Evolutionary conservation across 2,113 vertebrate genomes (phyloP).

Genomic region (Murina feae): DNA sequence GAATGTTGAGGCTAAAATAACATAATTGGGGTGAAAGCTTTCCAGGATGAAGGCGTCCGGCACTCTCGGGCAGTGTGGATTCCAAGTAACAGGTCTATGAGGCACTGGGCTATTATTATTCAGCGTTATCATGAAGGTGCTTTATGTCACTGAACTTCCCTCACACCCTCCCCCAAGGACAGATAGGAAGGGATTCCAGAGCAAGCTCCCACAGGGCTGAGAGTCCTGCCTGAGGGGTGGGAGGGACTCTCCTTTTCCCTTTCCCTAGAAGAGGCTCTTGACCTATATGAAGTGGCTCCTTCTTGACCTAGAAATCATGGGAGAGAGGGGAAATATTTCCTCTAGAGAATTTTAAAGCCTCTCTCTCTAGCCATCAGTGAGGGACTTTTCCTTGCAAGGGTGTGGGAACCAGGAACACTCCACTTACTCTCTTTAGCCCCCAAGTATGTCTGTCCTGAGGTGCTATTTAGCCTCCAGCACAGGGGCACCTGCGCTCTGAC

Average conservation of each 20-base stretch:
- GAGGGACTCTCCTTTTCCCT: not conserved
- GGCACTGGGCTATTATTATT: too few relatives aligned
- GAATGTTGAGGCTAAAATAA: not conserved
- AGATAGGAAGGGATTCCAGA: not conserved
- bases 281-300: not conserved
- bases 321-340: not conserved
- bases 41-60: not conserved
- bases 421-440: not conserved
- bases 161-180: accelerated
- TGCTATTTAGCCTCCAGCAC: not conserved
- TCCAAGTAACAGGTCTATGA: too few relatives aligned
- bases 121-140: not conserved
- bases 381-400: not conserved
- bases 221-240: not conserved
- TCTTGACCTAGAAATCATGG: not conserved
- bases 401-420: not conserved
- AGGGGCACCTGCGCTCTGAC: not conserved
- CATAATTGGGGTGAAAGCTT: not conserved
- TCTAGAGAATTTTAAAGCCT: not conserved
- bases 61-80: not conserved
- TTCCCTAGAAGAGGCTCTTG: not conserved
- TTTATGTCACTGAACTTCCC: not conserved
- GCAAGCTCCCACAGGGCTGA: not conserved
- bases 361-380: not conserved
- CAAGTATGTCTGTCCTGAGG: not conserved